A percentile compares a stretch with the other conserved stretches of the same genome.
Evolutionary conservation across 2,888 invertebrate genomes (phyloP).

Genomic region (Tetanocera ferruginea): DNA sequence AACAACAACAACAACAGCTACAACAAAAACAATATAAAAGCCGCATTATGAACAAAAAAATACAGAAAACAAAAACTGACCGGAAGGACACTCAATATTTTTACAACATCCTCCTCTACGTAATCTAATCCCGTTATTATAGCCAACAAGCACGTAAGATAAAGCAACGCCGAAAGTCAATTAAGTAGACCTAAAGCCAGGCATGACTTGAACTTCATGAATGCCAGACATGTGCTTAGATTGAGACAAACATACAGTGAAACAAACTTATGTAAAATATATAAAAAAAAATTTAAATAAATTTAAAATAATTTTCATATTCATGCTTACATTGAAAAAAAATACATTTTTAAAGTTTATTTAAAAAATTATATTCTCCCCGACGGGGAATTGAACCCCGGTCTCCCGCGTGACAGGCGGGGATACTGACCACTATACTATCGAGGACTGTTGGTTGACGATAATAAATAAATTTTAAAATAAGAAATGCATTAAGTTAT

Average conservation of each 20-base stretch:
- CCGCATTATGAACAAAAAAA: background rate
- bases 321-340: background rate
- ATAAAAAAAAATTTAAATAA: background rate
- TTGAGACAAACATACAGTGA: too few species aligned
- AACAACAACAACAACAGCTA: background rate
- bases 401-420: slow-evolving; percentile 69
- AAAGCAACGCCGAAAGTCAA: background rate
- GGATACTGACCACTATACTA: slow-evolving; percentile 68
- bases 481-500: background rate
- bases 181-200: background rate
- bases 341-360: background rate
- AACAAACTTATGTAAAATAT: background rate
- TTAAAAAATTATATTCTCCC: slow-evolving; percentile 50
- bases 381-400: slow-evolving; percentile 68
- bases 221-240: background rate
- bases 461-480: background rate
- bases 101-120: too few species aligned
- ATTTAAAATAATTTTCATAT: background rate
- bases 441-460: slow-evolving; percentile 56
- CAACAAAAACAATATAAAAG: background rate
- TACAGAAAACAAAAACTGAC: too few species aligned
- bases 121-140: too few species aligned
- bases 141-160: too few species aligned
- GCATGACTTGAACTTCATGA: background rate
- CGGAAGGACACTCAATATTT: too few species aligned